Evolutionary conservation across 2,797 vertebrate genomes (phyloP).

Genomic region (Anguilla anguilla): DNA sequence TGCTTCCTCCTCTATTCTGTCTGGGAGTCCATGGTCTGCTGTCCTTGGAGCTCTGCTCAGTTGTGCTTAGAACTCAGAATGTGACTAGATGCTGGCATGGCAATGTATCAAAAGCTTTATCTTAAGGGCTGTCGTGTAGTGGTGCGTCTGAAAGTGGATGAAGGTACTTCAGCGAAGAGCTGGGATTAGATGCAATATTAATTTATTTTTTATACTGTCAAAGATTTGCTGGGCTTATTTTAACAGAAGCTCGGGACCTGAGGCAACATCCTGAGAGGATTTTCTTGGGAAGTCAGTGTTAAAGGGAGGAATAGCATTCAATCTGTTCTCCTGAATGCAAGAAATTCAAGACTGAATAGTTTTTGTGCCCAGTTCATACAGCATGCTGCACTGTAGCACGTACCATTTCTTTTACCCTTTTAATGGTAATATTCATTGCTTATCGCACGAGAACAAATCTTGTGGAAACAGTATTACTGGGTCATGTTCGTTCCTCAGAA

Average conservation of each 20-base stretch:
- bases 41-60: background rate
- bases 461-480: background rate
- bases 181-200: constrained; percentile 30
- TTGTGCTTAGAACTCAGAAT: background rate
- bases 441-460: background rate
- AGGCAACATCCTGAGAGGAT: background rate
- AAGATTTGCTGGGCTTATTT: constrained; percentile 8
- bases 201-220: constrained; percentile 28
- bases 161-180: constrained; percentile 12
- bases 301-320: background rate
- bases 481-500: background rate
- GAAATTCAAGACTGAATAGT: constrained; percentile 13
- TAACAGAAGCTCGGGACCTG: background rate
- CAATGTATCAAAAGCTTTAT: constrained; percentile 15
- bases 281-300: constrained; percentile 18
- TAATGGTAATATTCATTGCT: background rate
- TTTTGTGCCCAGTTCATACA: background rate
- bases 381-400: constrained; percentile 10
- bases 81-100: constrained; percentile 11
- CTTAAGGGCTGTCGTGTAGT: background rate
- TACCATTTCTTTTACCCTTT: background rate
- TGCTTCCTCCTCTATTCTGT: background rate
- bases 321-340: constrained; percentile 13
- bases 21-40: constrained; percentile 11
- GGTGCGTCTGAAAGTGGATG: background rate